Base-by-base conservation (phyloP, 2,113 vertebrate species). In the Eptesicus fuscus region DNA sequence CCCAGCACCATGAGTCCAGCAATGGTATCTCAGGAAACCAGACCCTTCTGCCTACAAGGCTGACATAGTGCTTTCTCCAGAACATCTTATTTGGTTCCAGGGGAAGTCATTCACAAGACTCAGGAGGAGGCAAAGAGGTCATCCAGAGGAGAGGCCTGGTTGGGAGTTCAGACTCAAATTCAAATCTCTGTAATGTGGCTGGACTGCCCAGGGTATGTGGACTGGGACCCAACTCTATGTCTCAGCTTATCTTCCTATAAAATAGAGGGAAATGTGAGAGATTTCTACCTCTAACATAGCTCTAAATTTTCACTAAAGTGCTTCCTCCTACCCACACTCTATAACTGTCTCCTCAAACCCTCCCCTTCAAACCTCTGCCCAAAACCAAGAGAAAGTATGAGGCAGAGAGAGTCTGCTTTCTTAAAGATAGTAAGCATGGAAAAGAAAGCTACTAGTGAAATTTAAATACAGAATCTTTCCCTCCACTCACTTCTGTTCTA, bases 11-110 rank as follows among this genome's bases (percentile, higher is more conserved):
- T 23, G 22, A 87, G 14, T 69, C 20, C 13, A 49, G 56, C n/a
- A 77, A 44, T 20, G 40, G 22, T 30, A 59, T 83, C 89, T 96
- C 77, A 32, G 37, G 73, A 18, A 73, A 74, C 23, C 83, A 35
- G 17, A 16, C 14, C 49, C 32, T 17, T 86, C 69, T 1, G 1
- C 70, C n/a, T 40, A 69, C 12, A 63, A 44, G 3, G 44, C 90
- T 90, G 70, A 56, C 47, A 32, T 0, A 5, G 37, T 44, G 32
- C 65, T 93, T 87, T 79, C 96, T 93, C 32, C 51, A 83, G 42
- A 91, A 40, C 71, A 71, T 28, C 76, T 32, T 56, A 44, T 88
- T 73, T 69, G 35, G 22, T 49, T 94, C 79, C 74, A 53, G 95
- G 18, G 12, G 13, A 56, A 49, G 71, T 32, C 63, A 42, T 83